phyloP scores from a whole-genome alignment of 2,888 invertebrate species.

The Nymphalis c-album region DNA sequence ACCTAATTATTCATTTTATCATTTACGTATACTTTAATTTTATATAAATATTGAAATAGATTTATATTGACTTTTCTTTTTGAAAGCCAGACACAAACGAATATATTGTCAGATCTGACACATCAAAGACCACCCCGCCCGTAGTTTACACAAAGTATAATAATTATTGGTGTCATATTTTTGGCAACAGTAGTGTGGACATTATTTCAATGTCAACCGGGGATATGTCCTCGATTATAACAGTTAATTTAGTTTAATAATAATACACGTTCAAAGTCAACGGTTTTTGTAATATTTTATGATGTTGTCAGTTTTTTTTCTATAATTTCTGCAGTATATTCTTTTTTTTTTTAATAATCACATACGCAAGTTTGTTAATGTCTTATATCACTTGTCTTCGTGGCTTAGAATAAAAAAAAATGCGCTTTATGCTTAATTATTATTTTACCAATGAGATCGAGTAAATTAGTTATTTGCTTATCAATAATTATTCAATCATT shows the following conservation, averaged over 20 bases:
- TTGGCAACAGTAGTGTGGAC: slow-evolving; percentile 4
- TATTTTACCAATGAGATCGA: too few species aligned
- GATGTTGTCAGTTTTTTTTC: background rate
- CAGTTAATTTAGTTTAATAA: slow-evolving; percentile 6
- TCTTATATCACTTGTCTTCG: background rate
- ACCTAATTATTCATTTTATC: too few species aligned
- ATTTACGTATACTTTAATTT: background rate
- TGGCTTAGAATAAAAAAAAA: too few species aligned
- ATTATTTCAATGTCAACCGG: slow-evolving; percentile 2
- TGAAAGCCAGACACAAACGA: background rate
- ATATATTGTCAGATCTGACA: background rate
- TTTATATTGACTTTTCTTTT: background rate
- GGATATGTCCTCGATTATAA: background rate
- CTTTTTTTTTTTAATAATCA: background rate
- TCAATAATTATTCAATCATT: too few species aligned
- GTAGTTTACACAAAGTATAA: slow-evolving; percentile 1
- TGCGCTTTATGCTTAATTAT: too few species aligned
- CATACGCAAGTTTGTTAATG: background rate
- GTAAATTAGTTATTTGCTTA: too few species aligned
- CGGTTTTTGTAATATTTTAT: background rate
- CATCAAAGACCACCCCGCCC: slow-evolving; percentile 1
- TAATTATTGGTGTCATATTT: slow-evolving; percentile 5
- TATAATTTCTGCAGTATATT: slow-evolving; percentile 1
- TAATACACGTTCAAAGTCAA: slow-evolving; percentile 10
- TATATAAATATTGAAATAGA: slow-evolving; percentile 1